Evolutionary conservation across 2,888 invertebrate genomes (phyloP), one percentile per base, ranked within the genome.

Genomic region (Acrobeloides nanus): DNA sequence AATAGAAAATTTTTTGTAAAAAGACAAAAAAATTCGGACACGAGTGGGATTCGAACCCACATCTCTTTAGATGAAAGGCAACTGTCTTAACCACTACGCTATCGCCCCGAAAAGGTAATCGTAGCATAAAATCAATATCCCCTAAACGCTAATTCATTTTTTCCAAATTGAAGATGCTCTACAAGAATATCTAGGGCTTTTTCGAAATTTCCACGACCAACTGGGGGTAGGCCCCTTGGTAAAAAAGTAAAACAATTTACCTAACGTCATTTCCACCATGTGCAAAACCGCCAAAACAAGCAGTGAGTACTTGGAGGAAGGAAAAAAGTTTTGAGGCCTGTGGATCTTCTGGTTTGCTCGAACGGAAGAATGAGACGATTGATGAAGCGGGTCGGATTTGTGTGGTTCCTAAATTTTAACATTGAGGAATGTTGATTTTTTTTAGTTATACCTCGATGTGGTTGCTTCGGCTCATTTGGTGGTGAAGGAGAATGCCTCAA

Each of bases 261-360:
- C 53, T 51, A 24, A 55, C 55, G 31, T 55, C 55, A 26, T 55
- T 55, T 8, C 55, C 55, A 29, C 95, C 97, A 72, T 97, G 97
- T 17, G 95, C 97, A 75, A 97, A 97, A 44, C 93, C 89, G 2
- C 93, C 95, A 76, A 97, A 97, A 15, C 89, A 84, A 4, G 97
- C 97, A 0, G 95, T 97, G 51, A 97, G 80, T 45, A 62, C 45
- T 48, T 71, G 71, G 6, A 71, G 62, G 48, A 72, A 62, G 33
- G 57, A 64, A 58, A 71, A 71, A 33, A 71, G 56, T 25, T 58
- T 48, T n/a, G 66, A 57, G 3, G 66, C 70, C 39, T 69, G 66
- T 23, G 67, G 68, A 39, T 71, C 71, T 51, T 69, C 66, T n/a
- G 68, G 67, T 38, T 66, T 67, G 42, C 53, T 53, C 8, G 61